Conservation (phyloP, 1,140 invertebrate genomes). For the Hylyphantes graminicola region DNA sequence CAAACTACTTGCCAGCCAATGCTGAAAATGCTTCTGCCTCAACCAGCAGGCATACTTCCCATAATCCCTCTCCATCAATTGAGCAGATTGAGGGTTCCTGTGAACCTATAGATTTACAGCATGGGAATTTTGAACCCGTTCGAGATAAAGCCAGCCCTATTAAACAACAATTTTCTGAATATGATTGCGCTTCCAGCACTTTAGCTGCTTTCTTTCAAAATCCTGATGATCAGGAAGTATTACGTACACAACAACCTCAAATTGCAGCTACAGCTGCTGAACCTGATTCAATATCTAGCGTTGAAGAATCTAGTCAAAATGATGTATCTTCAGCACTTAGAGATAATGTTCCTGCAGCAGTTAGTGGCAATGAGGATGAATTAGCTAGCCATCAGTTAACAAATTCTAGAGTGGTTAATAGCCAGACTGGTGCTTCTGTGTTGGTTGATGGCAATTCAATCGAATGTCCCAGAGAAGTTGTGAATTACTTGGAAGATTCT, state of each 20-base stretch:
- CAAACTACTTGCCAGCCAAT: conserved; percentile 33
- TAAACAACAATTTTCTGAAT: conserved; percentile 5
- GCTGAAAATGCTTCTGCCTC: conserved; percentile 1
- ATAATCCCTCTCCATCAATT: background rate
- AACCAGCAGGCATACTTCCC: background rate
- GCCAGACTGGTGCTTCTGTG: background rate
- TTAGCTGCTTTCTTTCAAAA: conserved; percentile 51
- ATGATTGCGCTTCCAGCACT: conserved; percentile 25
- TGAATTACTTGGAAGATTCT: conserved; percentile 1
- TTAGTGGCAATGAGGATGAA: background rate
- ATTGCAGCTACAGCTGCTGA: background rate
- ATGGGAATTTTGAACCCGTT: background rate
- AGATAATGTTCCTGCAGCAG: background rate
- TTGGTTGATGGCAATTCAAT: no score
- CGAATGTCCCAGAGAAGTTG: no score
- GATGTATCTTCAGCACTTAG: background rate
- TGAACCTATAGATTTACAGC: background rate
- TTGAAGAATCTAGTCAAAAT: conserved; percentile 39
- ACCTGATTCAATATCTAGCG: background rate
- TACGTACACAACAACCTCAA: background rate
- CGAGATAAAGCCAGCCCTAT: background rate
- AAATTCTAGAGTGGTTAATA: background rate
- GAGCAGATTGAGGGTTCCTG: background rate
- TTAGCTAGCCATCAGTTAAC: background rate
- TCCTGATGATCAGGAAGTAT: background rate